These are phyloP conservation scores for Apamea epomidion DNA, from an alignment of 2,888 invertebrate genomes.

Conservation along the genomic window DNA sequence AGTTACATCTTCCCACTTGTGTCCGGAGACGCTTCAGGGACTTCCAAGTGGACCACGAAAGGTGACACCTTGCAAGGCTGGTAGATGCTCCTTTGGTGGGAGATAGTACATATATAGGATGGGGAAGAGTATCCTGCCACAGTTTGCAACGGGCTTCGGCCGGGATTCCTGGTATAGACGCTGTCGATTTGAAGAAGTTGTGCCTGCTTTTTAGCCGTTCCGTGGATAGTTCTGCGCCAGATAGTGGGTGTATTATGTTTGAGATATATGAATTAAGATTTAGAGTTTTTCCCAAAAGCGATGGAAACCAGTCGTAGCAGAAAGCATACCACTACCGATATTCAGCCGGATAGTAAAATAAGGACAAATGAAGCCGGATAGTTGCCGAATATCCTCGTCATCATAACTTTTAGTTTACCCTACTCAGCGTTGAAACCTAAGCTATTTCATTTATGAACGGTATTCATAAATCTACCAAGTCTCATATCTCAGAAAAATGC, in stretches of 20 bases:
- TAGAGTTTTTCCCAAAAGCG: background rate
- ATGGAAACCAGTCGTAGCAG: background rate
- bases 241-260: background rate
- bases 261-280: background rate
- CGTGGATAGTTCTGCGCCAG: background rate
- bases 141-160: background rate
- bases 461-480: conserved; percentile 5
- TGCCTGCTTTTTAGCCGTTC: background rate
- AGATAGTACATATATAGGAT: background rate
- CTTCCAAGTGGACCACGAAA: background rate
- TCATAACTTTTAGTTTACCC: background rate
- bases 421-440: background rate
- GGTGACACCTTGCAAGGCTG: background rate
- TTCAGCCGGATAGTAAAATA: background rate
- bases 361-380: background rate
- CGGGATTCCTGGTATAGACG: background rate
- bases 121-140: background rate
- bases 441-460: background rate
- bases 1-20: background rate
- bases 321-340: background rate
- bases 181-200: background rate
- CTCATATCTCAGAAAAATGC: background rate
- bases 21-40: background rate
- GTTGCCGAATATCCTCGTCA: background rate
- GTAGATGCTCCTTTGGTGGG: background rate